Evolutionary conservation across 2,113 vertebrate species (phyloP).

Genomic region (Phainopepla nitens): DNA sequence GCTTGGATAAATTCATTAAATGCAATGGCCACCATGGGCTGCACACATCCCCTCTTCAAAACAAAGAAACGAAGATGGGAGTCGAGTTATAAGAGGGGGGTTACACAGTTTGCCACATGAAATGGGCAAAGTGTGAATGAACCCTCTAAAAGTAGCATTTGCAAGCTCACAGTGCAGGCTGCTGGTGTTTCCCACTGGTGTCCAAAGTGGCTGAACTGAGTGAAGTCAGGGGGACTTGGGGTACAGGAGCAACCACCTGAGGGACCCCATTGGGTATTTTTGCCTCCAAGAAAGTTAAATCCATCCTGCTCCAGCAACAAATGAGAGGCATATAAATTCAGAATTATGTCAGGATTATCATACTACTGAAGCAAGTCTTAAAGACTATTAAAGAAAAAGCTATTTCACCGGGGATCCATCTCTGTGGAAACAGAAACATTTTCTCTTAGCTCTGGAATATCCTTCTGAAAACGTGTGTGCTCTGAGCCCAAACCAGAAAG

Average conservation of each 20-base stretch:
- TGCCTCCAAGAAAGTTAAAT: not conserved
- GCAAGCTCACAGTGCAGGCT: not conserved
- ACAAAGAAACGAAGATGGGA: not conserved
- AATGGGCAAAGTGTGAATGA: not conserved
- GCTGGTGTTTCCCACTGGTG: not conserved
- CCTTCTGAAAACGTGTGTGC: not conserved
- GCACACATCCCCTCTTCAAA: not conserved
- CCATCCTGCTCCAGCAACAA: not conserved
- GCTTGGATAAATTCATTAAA: not conserved
- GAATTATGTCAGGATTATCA: not conserved
- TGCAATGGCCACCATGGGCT: too few species aligned
- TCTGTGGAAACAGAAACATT: not conserved
- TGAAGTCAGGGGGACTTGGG: not conserved
- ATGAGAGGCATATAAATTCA: not conserved
- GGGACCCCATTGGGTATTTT: not conserved
- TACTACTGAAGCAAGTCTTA: not conserved
- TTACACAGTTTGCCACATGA: not conserved
- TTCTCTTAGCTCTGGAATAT: not conserved
- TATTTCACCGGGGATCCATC: accelerated
- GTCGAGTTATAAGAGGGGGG: accelerated
- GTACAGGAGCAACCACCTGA: not conserved
- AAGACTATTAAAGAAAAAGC: not conserved
- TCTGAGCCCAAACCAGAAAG: not conserved
- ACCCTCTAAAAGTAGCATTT: not conserved
- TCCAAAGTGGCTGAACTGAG: not conserved